Conservation (phyloP, 2,797 vertebrate species). For the Labeo calbasu region DNA sequence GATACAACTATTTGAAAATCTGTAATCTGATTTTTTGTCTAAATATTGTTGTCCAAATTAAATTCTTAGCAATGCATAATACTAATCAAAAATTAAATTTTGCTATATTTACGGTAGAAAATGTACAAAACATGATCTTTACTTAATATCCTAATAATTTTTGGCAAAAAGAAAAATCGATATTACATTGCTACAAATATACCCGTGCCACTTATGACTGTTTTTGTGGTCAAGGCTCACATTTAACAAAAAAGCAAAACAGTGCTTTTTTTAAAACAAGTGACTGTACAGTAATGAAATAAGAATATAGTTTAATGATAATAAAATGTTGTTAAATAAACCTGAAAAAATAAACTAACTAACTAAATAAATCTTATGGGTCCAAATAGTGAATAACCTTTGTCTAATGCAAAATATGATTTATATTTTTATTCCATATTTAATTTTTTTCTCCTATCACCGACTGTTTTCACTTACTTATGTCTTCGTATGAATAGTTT, state of each 20-base stretch:
- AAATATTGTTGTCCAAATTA: too few species aligned
- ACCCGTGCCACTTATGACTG: too few species aligned
- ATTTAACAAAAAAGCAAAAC: background rate
- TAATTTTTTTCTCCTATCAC: background rate
- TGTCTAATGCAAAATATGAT: background rate
- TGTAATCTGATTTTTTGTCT: too few species aligned
- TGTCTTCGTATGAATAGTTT: constrained; percentile 64
- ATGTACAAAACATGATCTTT: too few species aligned
- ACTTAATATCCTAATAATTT: too few species aligned
- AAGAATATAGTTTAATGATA: background rate
- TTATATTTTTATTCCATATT: background rate
- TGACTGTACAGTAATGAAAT: background rate
- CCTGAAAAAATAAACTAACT: background rate
- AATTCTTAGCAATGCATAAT: too few species aligned
- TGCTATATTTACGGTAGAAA: too few species aligned
- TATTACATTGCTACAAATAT: too few species aligned
- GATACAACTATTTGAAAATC: too few species aligned
- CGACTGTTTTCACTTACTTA: constrained; percentile 45
- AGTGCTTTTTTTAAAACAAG: background rate
- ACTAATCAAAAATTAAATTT: too few species aligned
- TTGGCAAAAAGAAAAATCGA: too few species aligned
- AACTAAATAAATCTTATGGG: background rate
- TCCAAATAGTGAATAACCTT: background rate
- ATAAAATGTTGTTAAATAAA: background rate
- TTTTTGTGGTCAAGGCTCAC: too few species aligned